Conservation (phyloP, 2,888 invertebrate genomes). For the Sarcophaga caerulescens region DNA sequence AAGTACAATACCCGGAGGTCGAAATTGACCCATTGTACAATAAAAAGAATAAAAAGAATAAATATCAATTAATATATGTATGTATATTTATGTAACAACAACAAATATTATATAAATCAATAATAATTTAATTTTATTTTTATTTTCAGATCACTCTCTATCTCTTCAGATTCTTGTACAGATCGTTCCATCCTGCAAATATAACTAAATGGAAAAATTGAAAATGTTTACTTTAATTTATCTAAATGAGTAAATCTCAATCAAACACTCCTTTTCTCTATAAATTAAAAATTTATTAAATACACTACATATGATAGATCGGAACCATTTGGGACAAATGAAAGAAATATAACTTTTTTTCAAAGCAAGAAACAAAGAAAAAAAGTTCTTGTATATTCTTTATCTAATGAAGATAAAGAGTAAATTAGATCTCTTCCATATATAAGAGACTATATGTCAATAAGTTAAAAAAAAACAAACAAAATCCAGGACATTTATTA, state of each 20-base stretch:
- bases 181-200: conserved; percentile 29
- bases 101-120: neutral
- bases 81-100: neutral
- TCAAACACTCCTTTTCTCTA: conserved; percentile 20
- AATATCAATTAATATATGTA: neutral
- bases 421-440: conserved; percentile 16
- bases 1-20: too few relatives aligned
- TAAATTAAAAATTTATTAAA: conserved; percentile 48
- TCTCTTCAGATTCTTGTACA: conserved; percentile 15
- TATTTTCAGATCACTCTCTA: conserved; percentile 42
- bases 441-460: conserved; percentile 19
- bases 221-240: conserved; percentile 56
- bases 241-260: conserved; percentile 54
- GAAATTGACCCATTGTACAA: too few relatives aligned
- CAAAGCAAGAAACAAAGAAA: conserved; percentile 37
- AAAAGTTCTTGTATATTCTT: conserved; percentile 40
- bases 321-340: conserved; percentile 8
- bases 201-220: conserved; percentile 30
- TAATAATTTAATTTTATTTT: conserved; percentile 20
- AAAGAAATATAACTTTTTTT: conserved; percentile 16
- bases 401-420: conserved; percentile 18
- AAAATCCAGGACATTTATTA: neutral
- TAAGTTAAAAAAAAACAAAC: neutral
- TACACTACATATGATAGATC: conserved; percentile 35
- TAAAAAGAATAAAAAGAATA: neutral